Conservation (phyloP, 2,113 vertebrate genomes). For the Cheilinus undulatus region DNA sequence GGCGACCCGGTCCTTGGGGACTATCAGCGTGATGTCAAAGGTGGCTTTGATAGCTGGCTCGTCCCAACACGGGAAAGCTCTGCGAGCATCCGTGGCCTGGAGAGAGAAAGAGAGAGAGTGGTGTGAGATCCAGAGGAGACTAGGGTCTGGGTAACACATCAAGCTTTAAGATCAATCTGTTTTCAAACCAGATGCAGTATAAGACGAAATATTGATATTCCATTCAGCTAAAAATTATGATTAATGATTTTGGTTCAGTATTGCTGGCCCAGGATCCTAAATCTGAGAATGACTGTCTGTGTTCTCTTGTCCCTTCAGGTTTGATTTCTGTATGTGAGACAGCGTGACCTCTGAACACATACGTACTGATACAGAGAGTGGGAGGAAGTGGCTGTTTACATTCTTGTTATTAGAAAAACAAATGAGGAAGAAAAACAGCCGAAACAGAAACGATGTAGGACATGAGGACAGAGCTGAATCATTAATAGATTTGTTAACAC, state of each 20-base stretch:
- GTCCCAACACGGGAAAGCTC: slow-evolving; percentile 99
- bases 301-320: background rate
- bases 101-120: background rate
- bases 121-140: background rate
- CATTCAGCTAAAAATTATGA: too few species aligned
- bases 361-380: background rate
- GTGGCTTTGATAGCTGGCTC: slow-evolving; percentile 99
- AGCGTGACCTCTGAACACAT: too few species aligned
- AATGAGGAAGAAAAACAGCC: background rate
- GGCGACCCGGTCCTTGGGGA: slow-evolving; percentile 97
- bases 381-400: background rate
- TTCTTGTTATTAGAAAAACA: background rate
- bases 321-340: background rate
- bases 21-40: slow-evolving; percentile 95
- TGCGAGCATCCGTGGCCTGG: slow-evolving; percentile 96
- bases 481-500: too few species aligned
- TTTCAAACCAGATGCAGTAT: too few species aligned
- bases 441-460: background rate
- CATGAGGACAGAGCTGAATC: background rate
- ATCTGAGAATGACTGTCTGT: background rate
- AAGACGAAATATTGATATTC: too few species aligned
- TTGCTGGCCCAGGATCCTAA: too few species aligned
- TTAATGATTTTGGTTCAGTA: too few species aligned
- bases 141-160: too few species aligned
- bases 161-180: too few species aligned